These are phyloP conservation scores for Myiopsitta monachus DNA, from an alignment of 2,113 vertebrate genomes.

Conservation along the genomic window DNA sequence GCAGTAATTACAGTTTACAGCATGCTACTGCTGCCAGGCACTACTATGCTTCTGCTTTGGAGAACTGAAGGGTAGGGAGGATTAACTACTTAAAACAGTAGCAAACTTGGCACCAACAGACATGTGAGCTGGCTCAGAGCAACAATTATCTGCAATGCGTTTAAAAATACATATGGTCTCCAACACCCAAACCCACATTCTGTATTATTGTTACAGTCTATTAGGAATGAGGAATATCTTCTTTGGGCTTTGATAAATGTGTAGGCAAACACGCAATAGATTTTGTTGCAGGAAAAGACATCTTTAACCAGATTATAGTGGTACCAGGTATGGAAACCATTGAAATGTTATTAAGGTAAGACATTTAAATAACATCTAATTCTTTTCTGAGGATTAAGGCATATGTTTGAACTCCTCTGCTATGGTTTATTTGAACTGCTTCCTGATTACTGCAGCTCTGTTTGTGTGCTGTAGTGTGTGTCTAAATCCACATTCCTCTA, in stretches of 20 bases:
- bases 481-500: neutral
- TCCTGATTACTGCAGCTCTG: neutral
- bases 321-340: neutral
- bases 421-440: neutral
- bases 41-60: neutral
- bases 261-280: neutral
- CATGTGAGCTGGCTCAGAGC: neutral
- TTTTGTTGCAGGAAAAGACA: neutral
- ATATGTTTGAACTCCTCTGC: constrained; percentile 32
- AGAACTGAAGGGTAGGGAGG: neutral
- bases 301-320: neutral
- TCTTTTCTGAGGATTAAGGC: neutral
- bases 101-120: neutral
- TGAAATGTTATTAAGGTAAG: neutral
- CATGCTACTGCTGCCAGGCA: neutral
- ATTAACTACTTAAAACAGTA: neutral
- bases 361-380: neutral
- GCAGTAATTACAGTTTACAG: neutral
- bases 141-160: neutral
- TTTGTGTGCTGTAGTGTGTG: neutral
- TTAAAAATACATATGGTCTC: constrained; percentile 12
- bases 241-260: neutral
- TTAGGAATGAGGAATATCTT: neutral
- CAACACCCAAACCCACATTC: neutral
- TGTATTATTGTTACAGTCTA: neutral